Conservation (phyloP, 2,797 vertebrate species). For the Serranus cabrilla region DNA sequence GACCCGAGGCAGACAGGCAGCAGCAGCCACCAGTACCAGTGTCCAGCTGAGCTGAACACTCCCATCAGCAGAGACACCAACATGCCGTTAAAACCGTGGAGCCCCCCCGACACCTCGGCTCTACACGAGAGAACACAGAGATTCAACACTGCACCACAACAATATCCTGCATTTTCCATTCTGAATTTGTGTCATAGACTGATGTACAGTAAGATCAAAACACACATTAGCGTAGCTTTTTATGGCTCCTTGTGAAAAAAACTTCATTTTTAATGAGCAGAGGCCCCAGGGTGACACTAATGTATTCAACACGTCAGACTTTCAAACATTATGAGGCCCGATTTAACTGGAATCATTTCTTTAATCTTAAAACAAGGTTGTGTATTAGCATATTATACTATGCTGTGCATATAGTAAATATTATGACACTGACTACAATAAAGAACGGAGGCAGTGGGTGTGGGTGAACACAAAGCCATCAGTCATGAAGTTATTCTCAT, state of each 20-base stretch:
- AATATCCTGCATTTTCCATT: neutral
- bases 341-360: conserved; percentile 3
- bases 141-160: neutral
- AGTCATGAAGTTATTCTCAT: conserved; percentile 33
- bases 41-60: conserved; percentile 80
- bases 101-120: conserved; percentile 74
- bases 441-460: neutral
- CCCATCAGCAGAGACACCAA: conserved; percentile 85
- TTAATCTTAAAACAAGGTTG: conserved; percentile 23
- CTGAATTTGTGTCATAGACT: neutral
- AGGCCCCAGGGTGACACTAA: neutral
- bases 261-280: conserved; percentile 26
- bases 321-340: neutral
- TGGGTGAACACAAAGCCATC: neutral
- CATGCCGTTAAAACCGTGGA: conserved; percentile 85
- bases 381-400: conserved; percentile 4
- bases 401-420: conserved; percentile 10
- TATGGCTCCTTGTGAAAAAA: conserved; percentile 7
- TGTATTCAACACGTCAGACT: conserved; percentile 10
- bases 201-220: neutral
- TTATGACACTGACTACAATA: conserved; percentile 7
- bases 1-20: conserved; percentile 79
- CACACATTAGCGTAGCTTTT: conserved; percentile 13
- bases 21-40: conserved; percentile 87
- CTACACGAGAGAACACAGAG: conserved; percentile 50